A percentile compares a stretch with the other conserved stretches of the same genome.
Evolutionary conservation across 2,888 invertebrate genomes (phyloP).

Genomic region (Ctena decussata): DNA sequence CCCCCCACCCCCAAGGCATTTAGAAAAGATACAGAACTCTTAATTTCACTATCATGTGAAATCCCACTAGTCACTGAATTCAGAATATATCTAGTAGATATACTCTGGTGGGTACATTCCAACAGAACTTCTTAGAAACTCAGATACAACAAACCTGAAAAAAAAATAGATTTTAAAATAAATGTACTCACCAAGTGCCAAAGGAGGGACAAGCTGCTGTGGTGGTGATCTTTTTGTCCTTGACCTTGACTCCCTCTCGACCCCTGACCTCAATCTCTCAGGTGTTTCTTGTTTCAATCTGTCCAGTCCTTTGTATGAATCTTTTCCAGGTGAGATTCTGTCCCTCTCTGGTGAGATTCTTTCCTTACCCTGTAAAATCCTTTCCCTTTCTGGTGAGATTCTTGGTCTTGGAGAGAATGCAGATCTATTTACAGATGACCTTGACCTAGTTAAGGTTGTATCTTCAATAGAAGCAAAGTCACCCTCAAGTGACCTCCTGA

Average conservation of each 20-base stretch:
- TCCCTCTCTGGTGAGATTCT: slow-evolving; percentile 17
- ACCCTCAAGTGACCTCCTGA: slow-evolving; percentile 59
- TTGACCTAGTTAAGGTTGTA: slow-evolving; percentile 25
- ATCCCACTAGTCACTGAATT: no score
- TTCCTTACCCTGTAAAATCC: slow-evolving; percentile 20
- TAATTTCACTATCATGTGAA: no score
- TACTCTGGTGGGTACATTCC: no score
- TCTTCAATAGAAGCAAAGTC: slow-evolving; percentile 51
- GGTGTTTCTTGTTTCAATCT: neutral
- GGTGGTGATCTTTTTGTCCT: slow-evolving; percentile 19
- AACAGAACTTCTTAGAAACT: no score
- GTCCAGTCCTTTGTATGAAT: neutral
- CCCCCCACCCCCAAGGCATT: no score
- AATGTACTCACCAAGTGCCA: neutral
- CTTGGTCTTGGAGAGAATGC: neutral
- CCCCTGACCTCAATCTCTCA: neutral
- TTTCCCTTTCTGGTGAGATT: slow-evolving; percentile 5
- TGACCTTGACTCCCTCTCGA: slow-evolving; percentile 17
- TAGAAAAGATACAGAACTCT: no score
- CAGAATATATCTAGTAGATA: no score
- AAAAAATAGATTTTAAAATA: no score
- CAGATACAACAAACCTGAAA: no score
- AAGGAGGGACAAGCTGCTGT: neutral
- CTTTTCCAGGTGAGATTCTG: neutral
- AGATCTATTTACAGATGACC: slow-evolving; percentile 13